These are phyloP conservation scores for Loxodonta africana DNA, from an alignment of 2,113 vertebrate genomes.

Conservation along the genomic window DNA sequence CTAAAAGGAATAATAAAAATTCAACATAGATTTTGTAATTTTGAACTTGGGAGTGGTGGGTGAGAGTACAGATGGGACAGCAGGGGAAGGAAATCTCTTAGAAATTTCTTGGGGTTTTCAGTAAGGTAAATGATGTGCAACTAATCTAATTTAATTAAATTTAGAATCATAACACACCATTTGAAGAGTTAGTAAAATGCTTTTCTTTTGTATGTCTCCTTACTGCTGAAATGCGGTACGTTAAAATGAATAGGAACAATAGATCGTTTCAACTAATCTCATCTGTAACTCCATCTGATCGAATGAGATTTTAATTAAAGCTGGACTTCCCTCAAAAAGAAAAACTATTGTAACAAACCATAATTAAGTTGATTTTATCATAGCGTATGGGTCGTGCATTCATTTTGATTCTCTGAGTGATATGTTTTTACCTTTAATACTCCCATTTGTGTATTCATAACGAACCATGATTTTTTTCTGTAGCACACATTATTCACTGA, in stretches of 20 bases:
- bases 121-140: constrained; percentile 61
- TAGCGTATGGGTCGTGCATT: neutral
- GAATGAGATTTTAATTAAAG: constrained; percentile 73
- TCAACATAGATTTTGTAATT: constrained; percentile 53
- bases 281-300: constrained; percentile 70
- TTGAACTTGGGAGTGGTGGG: constrained; percentile 37
- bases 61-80: neutral
- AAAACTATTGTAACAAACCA: constrained; percentile 40
- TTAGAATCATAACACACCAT: constrained; percentile 57
- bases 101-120: constrained; percentile 50
- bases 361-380: constrained; percentile 77
- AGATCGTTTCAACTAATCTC: constrained; percentile 57
- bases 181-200: constrained; percentile 64
- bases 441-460: constrained; percentile 69
- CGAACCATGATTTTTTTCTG: constrained; percentile 45
- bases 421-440: constrained; percentile 68
- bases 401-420: constrained; percentile 26
- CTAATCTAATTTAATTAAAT: constrained; percentile 79
- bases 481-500: constrained; percentile 34
- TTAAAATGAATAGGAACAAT: constrained; percentile 77
- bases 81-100: neutral
- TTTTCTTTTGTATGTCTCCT: constrained; percentile 66
- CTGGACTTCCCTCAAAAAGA: constrained; percentile 37
- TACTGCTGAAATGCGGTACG: constrained; percentile 52
- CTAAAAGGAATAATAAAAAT: constrained; percentile 47